These are phyloP conservation scores for Drosophila lacteicornis DNA, from an alignment of 1,140 invertebrate genomes.

Conservation along the genomic window DNA sequence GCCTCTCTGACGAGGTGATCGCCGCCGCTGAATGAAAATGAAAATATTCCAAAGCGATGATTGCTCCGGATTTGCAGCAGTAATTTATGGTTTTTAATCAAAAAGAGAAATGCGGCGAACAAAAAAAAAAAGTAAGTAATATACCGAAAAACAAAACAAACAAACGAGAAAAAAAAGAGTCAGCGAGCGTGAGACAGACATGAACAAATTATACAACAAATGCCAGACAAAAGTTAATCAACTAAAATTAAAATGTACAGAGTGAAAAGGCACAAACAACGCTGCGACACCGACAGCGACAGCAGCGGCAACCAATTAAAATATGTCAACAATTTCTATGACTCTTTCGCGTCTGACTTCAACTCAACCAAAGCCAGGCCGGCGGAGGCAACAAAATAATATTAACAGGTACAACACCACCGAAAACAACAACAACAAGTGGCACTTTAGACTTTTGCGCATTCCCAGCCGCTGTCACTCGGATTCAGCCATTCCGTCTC, in stretches of 20 bases:
- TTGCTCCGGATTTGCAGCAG: conserved; percentile 18
- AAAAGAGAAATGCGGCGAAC: conserved; percentile 41
- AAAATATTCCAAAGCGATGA: conserved; percentile 32
- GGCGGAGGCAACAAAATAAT: conserved; percentile 31
- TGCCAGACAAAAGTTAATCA: conserved; percentile 72
- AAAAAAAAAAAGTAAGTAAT: conserved; percentile 27
- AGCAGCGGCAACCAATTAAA: conserved; percentile 35
- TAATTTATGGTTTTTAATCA: conserved; percentile 38
- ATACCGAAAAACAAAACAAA: not conserved
- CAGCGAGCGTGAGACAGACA: conserved; percentile 20
- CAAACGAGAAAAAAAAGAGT: conserved; percentile 16
- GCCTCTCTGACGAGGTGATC: conserved; percentile 28
- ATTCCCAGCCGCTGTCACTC: conserved; percentile 74
- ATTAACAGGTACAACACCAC: conserved; percentile 30
- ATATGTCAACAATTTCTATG: conserved; percentile 66
- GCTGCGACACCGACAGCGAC: not conserved
- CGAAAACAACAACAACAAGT: conserved; percentile 54
- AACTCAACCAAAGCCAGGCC: conserved; percentile 38
- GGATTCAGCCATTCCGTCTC: conserved; percentile 39
- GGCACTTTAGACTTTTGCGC: conserved; percentile 81
- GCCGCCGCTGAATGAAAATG: conserved; percentile 50
- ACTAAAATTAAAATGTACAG: conserved; percentile 76
- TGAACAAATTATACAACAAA: conserved; percentile 50
- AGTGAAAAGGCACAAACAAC: conserved; percentile 24
- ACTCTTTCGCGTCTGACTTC: conserved; percentile 63